Conservation (phyloP, 92 coral and sea anemone species). For the Actinostola sp. region DNA sequence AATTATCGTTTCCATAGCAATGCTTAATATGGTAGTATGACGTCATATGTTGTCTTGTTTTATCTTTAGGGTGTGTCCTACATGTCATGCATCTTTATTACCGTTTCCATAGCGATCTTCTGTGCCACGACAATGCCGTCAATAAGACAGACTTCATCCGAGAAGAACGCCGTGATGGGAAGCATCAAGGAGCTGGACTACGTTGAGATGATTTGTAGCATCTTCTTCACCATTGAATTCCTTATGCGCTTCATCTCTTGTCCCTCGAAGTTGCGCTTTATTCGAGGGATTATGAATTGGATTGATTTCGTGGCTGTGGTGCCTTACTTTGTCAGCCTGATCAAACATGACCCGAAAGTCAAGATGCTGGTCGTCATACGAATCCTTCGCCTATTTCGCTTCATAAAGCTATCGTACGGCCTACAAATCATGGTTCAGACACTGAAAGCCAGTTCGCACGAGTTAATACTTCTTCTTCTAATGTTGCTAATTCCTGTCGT, state of each 20-base stretch:
- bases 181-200: slow-evolving; percentile 36
- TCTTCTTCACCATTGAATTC: slow-evolving; percentile 87
- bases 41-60: slow-evolving; percentile 16
- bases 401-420: slow-evolving; percentile 87
- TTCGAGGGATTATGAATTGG: slow-evolving; percentile 90
- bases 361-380: slow-evolving; percentile 81
- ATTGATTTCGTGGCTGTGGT: slow-evolving; percentile 88
- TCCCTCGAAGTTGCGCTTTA: slow-evolving; percentile 71
- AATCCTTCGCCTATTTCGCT: slow-evolving; percentile 82
- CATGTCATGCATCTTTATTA: slow-evolving; percentile 88
- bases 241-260: slow-evolving; percentile 71
- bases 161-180: slow-evolving; percentile 49
- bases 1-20: not conserved
- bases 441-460: slow-evolving; percentile 84
- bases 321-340: slow-evolving; percentile 69
- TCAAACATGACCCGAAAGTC: slow-evolving; percentile 41
- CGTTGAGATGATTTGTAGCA: slow-evolving; percentile 81
- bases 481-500: slow-evolving; percentile 88
- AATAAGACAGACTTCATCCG: too few species aligned
- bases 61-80: slow-evolving; percentile 77
- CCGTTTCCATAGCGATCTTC: slow-evolving; percentile 88
- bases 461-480: slow-evolving; percentile 76
- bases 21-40: not conserved
- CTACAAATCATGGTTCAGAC: slow-evolving; percentile 95
- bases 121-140: slow-evolving; percentile 89